phyloP scores from a whole-genome alignment of 2,888 invertebrate genomes.

The Xanthia icteritia region DNA sequence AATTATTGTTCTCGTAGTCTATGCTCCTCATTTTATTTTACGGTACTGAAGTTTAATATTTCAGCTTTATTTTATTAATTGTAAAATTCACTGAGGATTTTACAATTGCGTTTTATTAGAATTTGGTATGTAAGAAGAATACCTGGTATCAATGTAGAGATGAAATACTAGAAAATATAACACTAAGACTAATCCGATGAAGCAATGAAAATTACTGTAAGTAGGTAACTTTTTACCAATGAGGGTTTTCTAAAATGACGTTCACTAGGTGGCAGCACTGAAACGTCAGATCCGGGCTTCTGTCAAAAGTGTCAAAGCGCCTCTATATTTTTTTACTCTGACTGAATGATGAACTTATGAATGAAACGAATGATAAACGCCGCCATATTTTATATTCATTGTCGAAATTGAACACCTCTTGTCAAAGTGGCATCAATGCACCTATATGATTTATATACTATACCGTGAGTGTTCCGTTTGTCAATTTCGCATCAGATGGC shows the following conservation, averaged over 20 bases:
- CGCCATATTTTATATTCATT: too few relatives aligned
- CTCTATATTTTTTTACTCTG: too few relatives aligned
- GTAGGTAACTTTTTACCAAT: neutral
- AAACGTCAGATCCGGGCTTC: too few relatives aligned
- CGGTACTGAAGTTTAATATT: neutral
- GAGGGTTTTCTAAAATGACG: too few relatives aligned
- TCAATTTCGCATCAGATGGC: conserved; percentile 33
- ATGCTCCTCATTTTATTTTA: neutral
- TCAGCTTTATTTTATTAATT: neutral
- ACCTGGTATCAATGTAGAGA: neutral
- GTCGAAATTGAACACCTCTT: too few relatives aligned
- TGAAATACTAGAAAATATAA: neutral
- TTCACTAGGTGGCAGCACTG: too few relatives aligned
- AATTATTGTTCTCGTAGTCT: conserved; percentile 15
- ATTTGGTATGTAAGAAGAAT: too few relatives aligned
- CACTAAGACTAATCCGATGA: neutral
- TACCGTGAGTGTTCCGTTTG: conserved; percentile 36
- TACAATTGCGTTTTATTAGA: conserved; percentile 6
- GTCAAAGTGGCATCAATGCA: too few relatives aligned
- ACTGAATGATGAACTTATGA: too few relatives aligned
- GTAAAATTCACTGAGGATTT: neutral
- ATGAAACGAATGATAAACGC: too few relatives aligned
- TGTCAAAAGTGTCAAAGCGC: too few relatives aligned
- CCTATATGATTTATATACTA: neutral
- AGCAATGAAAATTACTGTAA: neutral